Conservation (phyloP, 2,113 vertebrate genomes). For the Myrmophylax atrothorax region DNA sequence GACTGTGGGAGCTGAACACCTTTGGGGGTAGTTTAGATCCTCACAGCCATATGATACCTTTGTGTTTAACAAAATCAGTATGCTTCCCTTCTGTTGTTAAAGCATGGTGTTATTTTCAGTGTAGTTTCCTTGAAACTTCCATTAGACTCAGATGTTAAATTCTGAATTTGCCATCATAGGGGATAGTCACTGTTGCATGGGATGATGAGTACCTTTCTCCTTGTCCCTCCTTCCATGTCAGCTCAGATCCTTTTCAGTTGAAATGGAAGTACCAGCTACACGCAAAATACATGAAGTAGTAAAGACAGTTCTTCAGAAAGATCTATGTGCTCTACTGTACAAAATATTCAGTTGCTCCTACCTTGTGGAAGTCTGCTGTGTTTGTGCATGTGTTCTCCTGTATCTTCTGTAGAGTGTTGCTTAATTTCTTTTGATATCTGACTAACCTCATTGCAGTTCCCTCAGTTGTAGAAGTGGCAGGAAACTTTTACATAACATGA, state of each 20-base stretch:
- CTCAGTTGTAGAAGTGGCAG: background rate
- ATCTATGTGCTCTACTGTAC: background rate
- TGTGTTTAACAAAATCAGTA: background rate
- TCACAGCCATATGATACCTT: background rate
- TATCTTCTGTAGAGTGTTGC: background rate
- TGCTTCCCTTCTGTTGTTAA: background rate
- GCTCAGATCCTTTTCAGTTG: background rate
- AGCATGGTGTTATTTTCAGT: background rate
- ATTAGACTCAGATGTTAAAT: background rate
- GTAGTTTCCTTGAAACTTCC: background rate
- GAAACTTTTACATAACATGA: constrained; percentile 8
- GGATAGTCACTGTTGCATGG: background rate
- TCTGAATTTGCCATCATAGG: background rate
- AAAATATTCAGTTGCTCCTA: background rate
- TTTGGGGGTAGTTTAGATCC: background rate
- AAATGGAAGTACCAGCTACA: constrained; percentile 10
- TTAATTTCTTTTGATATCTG: constrained; percentile 52
- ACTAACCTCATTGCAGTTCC: constrained; percentile 34
- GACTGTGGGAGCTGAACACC: background rate
- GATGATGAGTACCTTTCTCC: background rate
- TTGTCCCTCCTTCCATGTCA: background rate
- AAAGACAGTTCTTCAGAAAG: constrained; percentile 9
- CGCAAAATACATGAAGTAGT: background rate
- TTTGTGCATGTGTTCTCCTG: background rate
- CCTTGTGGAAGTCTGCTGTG: background rate